Evolutionary conservation across 2,797 vertebrate genomes (phyloP).

Genomic region (Cheirogaleus major): DNA sequence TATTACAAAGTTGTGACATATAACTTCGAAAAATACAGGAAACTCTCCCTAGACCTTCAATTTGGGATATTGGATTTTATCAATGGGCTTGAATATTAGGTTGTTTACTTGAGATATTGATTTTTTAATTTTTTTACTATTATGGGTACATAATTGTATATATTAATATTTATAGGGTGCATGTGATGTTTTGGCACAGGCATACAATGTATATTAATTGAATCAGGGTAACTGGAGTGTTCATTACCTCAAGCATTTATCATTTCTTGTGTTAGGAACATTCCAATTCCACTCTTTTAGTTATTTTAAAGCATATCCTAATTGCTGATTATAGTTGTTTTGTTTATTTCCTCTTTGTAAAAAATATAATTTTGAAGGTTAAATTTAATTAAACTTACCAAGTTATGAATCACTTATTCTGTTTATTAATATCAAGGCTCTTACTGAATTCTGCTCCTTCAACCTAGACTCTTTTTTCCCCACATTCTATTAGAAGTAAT

Average conservation of each 20-base stretch:
- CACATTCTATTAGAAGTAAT: neutral
- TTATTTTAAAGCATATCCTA: neutral
- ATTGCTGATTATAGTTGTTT: neutral
- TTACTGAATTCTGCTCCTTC: neutral
- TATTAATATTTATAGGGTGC: neutral
- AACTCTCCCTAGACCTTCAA: neutral
- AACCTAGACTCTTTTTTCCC: neutral
- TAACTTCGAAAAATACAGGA: neutral
- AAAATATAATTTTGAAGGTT: neutral
- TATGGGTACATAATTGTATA: neutral
- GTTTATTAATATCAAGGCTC: neutral
- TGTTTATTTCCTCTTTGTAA: neutral
- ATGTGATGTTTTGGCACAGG: neutral
- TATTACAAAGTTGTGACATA: neutral
- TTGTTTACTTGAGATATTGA: neutral
- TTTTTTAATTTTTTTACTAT: neutral
- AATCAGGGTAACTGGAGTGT: neutral
- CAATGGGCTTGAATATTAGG: neutral
- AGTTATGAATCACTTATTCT: neutral
- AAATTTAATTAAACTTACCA: neutral
- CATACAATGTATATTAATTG: neutral
- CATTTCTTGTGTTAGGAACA: neutral
- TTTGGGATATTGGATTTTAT: neutral
- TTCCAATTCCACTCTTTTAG: neutral
- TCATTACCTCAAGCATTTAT: neutral